Evolutionary conservation across 2,113 vertebrate species (phyloP).

Genomic region (Sylvicapra grimmia): DNA sequence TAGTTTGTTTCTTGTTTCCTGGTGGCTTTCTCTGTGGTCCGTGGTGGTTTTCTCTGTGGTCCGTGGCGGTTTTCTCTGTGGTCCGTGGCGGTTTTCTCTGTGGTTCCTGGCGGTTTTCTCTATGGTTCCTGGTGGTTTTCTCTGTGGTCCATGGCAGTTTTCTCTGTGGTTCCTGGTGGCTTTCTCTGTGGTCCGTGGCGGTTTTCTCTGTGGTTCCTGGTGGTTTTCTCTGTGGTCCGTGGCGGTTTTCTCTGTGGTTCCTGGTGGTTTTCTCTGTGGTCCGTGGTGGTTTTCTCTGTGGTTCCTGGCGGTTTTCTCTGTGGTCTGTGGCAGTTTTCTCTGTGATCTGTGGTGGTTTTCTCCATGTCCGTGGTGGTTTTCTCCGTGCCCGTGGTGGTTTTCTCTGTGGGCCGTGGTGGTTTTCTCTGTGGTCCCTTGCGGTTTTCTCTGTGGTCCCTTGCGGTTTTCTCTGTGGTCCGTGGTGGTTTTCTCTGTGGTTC

Average conservation of each 20-base stretch:
- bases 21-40: too few species aligned
- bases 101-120: background rate
- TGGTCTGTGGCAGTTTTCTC: background rate
- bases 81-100: rapidly evolving
- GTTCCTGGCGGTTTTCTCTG: background rate
- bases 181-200: background rate
- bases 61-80: too few species aligned
- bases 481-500: background rate
- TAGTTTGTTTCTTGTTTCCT: rapidly evolving
- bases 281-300: background rate
- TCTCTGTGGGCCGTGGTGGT: background rate
- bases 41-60: too few species aligned
- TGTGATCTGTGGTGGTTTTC: rapidly evolving
- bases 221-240: rapidly evolving
- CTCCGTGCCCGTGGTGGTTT: too few species aligned
- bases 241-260: too few species aligned
- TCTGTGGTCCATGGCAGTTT: rapidly evolving
- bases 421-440: background rate
- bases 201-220: background rate
- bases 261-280: background rate
- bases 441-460: rapidly evolving
- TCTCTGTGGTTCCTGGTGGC: too few species aligned
- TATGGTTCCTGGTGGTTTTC: background rate
- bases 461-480: background rate
- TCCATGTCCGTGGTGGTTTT: rapidly evolving